Conservation (phyloP, 2,797 vertebrate genomes). For the Hemitrygon akajei region DNA sequence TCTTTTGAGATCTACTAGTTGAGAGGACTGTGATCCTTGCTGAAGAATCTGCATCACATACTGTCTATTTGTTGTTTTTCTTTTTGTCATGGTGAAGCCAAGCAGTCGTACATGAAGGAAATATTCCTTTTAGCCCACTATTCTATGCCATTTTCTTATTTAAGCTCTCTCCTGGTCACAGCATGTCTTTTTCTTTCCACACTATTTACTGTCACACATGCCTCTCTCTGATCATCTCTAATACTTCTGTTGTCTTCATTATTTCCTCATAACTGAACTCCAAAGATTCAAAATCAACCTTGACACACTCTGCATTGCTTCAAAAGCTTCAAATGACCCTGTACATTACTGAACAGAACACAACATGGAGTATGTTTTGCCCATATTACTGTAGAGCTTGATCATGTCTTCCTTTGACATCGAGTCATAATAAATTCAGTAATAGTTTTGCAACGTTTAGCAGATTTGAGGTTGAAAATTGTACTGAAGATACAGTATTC, state of each 20-base stretch:
- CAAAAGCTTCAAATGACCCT: neutral
- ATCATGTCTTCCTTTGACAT: neutral
- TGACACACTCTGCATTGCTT: neutral
- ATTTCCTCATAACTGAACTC: neutral
- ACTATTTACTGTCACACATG: neutral
- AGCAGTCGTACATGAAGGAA: too few species aligned
- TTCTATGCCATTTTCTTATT: neutral
- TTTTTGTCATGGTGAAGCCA: too few species aligned
- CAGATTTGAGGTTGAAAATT: neutral
- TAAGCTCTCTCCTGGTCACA: neutral
- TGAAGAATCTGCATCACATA: neutral
- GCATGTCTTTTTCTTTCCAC: neutral
- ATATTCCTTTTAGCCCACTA: too few species aligned
- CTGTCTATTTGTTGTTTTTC: neutral
- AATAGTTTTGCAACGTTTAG: neutral
- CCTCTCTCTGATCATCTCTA: neutral
- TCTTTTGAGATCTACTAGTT: neutral
- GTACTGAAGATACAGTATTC: neutral
- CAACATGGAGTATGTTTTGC: neutral
- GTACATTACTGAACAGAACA: neutral
- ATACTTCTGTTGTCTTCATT: neutral
- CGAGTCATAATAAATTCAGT: neutral
- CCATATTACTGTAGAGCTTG: neutral
- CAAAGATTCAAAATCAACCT: neutral
- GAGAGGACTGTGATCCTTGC: too few species aligned